Percentiles rank a stretch among this genome's conserved stretches.
Conservation (phyloP, 1,140 invertebrate genomes). For the Samia ricini region DNA sequence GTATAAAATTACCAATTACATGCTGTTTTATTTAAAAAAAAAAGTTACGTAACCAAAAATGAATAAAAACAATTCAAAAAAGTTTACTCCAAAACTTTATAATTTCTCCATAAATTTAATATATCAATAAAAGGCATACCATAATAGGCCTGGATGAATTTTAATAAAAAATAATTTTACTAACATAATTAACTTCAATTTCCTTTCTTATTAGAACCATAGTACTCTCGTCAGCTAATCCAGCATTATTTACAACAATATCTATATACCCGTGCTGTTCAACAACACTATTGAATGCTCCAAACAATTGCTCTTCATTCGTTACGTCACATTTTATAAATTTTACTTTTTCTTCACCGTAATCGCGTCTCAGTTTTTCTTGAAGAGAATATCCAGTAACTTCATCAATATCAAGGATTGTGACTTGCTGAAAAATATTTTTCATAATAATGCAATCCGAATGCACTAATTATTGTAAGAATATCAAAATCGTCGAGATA, state of each 20-base stretch:
- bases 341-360: conserved; percentile 1
- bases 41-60: no score
- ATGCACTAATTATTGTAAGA: no score
- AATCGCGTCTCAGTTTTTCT: neutral
- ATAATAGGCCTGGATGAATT: no score
- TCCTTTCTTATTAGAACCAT: conserved; percentile 43
- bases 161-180: conserved; percentile 14
- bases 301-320: neutral
- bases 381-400: neutral
- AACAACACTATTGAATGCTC: neutral
- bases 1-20: no score
- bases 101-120: no score
- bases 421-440: neutral
- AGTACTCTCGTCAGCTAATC: conserved; percentile 36
- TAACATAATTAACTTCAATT: conserved; percentile 59
- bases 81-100: no score
- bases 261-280: conserved; percentile 2
- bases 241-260: conserved; percentile 80
- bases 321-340: conserved; percentile 4
- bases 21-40: no score
- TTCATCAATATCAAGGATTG: conserved; percentile 3
- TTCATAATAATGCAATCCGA: no score
- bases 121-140: no score
- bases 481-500: no score
- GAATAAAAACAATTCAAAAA: no score